These are phyloP conservation scores for Agrotis exclamationis DNA, from an alignment of 2,888 invertebrate species.

Conservation along the genomic window DNA sequence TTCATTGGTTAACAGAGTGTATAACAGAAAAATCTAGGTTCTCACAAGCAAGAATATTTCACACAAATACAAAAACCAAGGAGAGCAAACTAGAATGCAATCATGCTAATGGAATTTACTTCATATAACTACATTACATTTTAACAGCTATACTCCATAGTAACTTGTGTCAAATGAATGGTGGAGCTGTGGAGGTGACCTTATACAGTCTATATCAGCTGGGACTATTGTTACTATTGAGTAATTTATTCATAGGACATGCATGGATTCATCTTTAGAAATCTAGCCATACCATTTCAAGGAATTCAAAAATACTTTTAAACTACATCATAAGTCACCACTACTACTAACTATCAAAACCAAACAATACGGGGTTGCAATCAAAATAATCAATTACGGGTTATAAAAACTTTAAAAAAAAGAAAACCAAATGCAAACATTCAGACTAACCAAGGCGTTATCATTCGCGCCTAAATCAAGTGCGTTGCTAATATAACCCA, in stretches of 20 bases:
- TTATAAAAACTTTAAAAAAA: slow-evolving; percentile 15
- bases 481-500: slow-evolving; percentile 85
- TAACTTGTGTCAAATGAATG: slow-evolving; percentile 22
- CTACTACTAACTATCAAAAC: slow-evolving; percentile 12
- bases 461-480: slow-evolving; percentile 83
- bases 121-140: slow-evolving; percentile 47
- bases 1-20: not conserved
- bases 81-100: slow-evolving; percentile 47
- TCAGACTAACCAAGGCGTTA: slow-evolving; percentile 82
- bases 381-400: slow-evolving; percentile 14
- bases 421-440: slow-evolving; percentile 67
- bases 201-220: slow-evolving; percentile 19
- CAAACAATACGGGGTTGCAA: slow-evolving; percentile 33
- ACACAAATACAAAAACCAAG: slow-evolving; percentile 53
- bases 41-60: slow-evolving; percentile 25
- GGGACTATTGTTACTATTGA: slow-evolving; percentile 8
- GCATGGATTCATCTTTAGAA: slow-evolving; percentile 8
- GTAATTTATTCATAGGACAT: slow-evolving; percentile 11
- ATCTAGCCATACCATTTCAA: slow-evolving; percentile 11
- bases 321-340: slow-evolving; percentile 2
- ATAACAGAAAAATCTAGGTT: slow-evolving; percentile 15
- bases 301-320: not conserved
- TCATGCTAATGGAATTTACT: slow-evolving; percentile 56
- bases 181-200: slow-evolving; percentile 10
- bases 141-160: slow-evolving; percentile 26